Evolutionary conservation across 64 coral and sea anemone species (phyloP), one percentile per base, ranked within the genome.

Genomic region (Astreopora myriophthalma): DNA sequence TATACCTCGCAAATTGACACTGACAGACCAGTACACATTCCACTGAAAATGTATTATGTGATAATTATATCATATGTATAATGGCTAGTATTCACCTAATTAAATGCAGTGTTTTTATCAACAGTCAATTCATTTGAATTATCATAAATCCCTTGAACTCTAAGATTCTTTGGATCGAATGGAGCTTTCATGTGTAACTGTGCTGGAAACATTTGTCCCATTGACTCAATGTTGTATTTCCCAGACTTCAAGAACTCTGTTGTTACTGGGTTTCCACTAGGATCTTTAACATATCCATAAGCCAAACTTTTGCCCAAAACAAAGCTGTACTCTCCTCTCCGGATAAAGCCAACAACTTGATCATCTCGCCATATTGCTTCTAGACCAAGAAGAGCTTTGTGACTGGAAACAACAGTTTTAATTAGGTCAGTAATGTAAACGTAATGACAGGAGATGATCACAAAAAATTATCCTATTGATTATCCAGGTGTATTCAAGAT

Each of bases 271-370:
- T 93, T 34, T 16, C 91, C 87, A 85, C 74, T 90, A 0, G 96
- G 96, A 73, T 99, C 64, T 66, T 79, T 91, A 67, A 99, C 80
- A 72, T 99, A 99, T 25, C 96, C 96, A 75, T 99, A 99, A 35
- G 79, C 94, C 32, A 99, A 69, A 19, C 90, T 95, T 29, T 99
- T 99, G 26, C 71, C 86, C 7, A 99, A 66, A 20, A 87, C 89
- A 87, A 91, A 95, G 22, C 96, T 94, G 76, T 75, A 99, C 49
- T 99, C 96, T 65, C 94, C 96, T 27, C 96, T 87, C 4, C 96
- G 91, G 27, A 99, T 86, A 30, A 95, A 99, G 19, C 96, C 96
- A 33, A 95, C 86, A 1, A 95, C 86, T 32, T 93, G 64, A 8
- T 76, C 64, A 85, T 95, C 86, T 13, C 96, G 87, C 76, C 87